These are phyloP conservation scores for Heliconius sara DNA, from an alignment of 2,888 invertebrate species.

Conservation along the genomic window DNA sequence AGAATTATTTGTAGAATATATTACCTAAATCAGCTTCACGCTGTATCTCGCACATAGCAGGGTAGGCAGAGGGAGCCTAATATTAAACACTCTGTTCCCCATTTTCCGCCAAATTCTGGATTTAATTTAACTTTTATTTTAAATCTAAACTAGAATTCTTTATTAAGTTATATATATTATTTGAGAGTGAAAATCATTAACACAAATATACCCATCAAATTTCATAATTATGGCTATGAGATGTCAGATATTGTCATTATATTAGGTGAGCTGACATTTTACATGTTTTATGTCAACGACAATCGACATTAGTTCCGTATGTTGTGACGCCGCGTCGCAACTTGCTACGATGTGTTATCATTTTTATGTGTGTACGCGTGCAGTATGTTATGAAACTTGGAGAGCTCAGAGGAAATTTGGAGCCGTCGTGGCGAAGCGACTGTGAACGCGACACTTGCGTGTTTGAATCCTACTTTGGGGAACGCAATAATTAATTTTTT, in stretches of 20 bases:
- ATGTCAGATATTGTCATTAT: slow-evolving; percentile 13
- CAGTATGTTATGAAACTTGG: slow-evolving; percentile 25
- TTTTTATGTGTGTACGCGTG: slow-evolving; percentile 31
- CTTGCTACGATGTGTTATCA: slow-evolving; percentile 30
- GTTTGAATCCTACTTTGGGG: too few species aligned
- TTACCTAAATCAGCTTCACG: neutral
- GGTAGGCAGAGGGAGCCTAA: neutral
- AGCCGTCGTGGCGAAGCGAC: too few species aligned
- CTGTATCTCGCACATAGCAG: neutral
- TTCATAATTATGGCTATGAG: slow-evolving; percentile 8
- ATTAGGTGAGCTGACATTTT: slow-evolving; percentile 32
- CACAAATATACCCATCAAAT: neutral
- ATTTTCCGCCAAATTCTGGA: neutral
- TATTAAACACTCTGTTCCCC: neutral
- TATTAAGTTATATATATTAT: neutral
- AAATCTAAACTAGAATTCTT: neutral
- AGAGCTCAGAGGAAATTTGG: slow-evolving; percentile 24
- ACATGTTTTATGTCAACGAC: slow-evolving; percentile 33
- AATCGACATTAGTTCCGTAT: slow-evolving; percentile 43
- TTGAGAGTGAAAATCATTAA: slow-evolving; percentile 7
- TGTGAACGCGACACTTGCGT: too few species aligned
- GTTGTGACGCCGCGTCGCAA: slow-evolving; percentile 21
- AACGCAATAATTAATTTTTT: too few species aligned
- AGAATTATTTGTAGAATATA: too few species aligned
- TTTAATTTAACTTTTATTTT: neutral